Evolutionary conservation across 2,797 vertebrate species (phyloP).

Genomic region (Tadarida brasiliensis): DNA sequence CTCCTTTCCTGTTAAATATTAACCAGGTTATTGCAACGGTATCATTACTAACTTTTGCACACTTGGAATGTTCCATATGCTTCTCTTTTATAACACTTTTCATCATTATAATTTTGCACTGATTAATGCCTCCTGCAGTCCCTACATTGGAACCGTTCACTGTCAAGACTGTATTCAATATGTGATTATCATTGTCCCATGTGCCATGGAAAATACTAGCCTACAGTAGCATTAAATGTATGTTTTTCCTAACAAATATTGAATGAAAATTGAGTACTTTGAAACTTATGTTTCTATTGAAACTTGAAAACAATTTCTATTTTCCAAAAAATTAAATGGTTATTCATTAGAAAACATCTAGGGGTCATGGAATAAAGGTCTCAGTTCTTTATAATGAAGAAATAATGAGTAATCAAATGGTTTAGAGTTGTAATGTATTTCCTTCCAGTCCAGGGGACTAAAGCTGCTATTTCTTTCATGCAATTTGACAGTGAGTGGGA

Average conservation of each 20-base stretch:
- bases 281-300: neutral
- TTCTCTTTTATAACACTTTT: neutral
- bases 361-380: neutral
- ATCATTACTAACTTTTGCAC: neutral
- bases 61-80: neutral
- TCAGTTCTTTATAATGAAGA: neutral
- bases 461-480: neutral
- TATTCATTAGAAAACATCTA: neutral
- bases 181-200: neutral
- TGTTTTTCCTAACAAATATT: neutral
- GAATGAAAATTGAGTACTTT: neutral
- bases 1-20: too few relatives aligned
- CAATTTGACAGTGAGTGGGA: neutral
- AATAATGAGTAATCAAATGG: neutral
- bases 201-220: neutral
- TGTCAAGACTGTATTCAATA: neutral
- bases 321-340: neutral
- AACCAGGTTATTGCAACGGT: too few relatives aligned
- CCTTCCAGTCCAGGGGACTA: neutral
- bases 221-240: neutral
- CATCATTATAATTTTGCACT: neutral
- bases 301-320: neutral
- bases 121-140: neutral
- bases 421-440: neutral
- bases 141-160: neutral